These are phyloP conservation scores for Zaprionus lachaisei DNA, from an alignment of 1,140 invertebrate species.

Conservation along the genomic window DNA sequence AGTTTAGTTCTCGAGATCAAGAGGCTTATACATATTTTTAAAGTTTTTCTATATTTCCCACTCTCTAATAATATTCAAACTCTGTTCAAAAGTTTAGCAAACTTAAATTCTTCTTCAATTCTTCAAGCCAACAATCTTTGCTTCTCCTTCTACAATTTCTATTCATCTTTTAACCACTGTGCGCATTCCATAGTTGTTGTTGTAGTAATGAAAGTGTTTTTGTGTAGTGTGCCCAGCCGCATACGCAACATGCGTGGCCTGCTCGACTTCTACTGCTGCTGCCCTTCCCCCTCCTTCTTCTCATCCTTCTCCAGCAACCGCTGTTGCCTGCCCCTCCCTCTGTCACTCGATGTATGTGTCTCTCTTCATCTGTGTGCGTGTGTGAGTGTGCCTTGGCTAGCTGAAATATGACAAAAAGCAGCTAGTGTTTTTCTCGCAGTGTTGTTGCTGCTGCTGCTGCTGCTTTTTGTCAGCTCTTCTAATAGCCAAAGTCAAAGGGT, in stretches of 20 bases:
- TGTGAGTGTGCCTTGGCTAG: slow-evolving; percentile 31
- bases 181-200: slow-evolving; percentile 39
- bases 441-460: slow-evolving; percentile 35
- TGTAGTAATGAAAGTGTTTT: slow-evolving; percentile 79
- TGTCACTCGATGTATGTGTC: slow-evolving; percentile 18
- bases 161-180: slow-evolving; percentile 41
- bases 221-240: slow-evolving; percentile 66
- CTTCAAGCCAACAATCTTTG: neutral
- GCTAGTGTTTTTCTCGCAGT: slow-evolving; percentile 55
- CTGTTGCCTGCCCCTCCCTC: slow-evolving; percentile 9
- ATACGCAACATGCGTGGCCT: slow-evolving; percentile 75
- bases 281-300: neutral
- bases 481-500: slow-evolving; percentile 76
- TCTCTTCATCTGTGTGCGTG: neutral
- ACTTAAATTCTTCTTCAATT: too few species aligned
- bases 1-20: too few species aligned
- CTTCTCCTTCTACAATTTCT: neutral
- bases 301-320: slow-evolving; percentile 18
- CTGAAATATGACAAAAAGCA: slow-evolving; percentile 81
- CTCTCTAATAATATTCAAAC: too few species aligned
- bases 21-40: too few species aligned
- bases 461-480: slow-evolving; percentile 70
- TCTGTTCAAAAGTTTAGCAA: too few species aligned
- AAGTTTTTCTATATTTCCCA: too few species aligned
- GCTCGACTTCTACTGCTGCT: neutral